Base-by-base conservation (phyloP, 2,888 invertebrate species). In the Arrhopalites spinosus region DNA sequence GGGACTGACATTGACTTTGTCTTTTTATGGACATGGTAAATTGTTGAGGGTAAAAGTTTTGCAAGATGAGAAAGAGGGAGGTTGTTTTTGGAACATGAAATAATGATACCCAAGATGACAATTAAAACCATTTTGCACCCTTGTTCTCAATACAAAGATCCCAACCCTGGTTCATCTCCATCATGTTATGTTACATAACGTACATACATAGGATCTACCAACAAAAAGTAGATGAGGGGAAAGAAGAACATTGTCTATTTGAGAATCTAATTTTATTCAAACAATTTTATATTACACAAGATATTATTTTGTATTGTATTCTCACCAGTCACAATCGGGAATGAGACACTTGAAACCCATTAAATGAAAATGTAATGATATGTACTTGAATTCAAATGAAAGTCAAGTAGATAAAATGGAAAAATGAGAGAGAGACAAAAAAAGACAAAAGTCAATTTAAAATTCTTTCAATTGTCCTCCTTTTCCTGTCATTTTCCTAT, bases 111-210 rank as follows among this genome's bases (percentile, higher is more conserved):
- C 73, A 30, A 66, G 73, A 29, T 66, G 73, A 73, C 73, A 73
- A 73, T 73, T 73, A 73, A 73, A 56, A 73, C 50, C 73, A 66
- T 73, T 73, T 73, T 73, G 73, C 73, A 73, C 73, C 73, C 73
- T 73, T 73, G 73, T 73, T 30, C 73, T 71, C 17, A 59, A 59
- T 27, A 27, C 20, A 59, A 13, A 25, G 27, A 59, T 59, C 50
- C 50, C 15, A 15, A 50, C 2, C 50, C 50, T 3, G 45, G 2
- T 50, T n/a, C 50, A 50, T 3, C 3, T 50, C 15, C 17, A n/a
- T 17, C n/a, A n/a, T n/a, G n/a, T n/a, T n/a, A n/a, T n/a, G n/a
- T n/a, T n/a, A n/a, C n/a, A n/a, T 36, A 36, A 36, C 3, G 5
- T 36, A 36, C 36, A 36, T 3, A 36, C 5, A 36, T 3, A 36